Conservation (phyloP, 2,113 vertebrate species). For the Meriones unguiculatus region DNA sequence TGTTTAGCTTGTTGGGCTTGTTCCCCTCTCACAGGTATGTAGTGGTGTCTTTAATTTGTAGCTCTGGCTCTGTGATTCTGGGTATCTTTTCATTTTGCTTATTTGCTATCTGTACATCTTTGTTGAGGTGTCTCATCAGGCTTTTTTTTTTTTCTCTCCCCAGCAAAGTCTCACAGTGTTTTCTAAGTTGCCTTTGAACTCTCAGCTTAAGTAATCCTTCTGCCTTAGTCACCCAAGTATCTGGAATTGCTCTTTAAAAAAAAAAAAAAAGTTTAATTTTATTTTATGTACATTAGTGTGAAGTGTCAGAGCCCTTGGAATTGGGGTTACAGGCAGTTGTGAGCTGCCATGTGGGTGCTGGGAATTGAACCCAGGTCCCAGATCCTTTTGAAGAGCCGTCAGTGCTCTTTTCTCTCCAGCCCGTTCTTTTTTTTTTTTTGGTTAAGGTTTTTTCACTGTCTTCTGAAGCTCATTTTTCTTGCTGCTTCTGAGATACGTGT, state of each 20-base stretch:
- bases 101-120: neutral
- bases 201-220: neutral
- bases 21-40: neutral
- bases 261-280: too few species aligned
- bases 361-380: too few species aligned
- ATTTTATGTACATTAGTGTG: too few species aligned
- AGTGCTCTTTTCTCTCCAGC: too few species aligned
- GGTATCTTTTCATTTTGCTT: neutral
- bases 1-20: neutral
- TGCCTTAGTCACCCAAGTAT: neutral
- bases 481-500: neutral
- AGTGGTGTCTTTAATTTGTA: neutral
- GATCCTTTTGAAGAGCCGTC: too few species aligned
- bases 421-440: neutral
- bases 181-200: neutral
- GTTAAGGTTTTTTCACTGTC: neutral
- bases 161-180: neutral
- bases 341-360: too few species aligned
- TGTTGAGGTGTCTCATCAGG: neutral
- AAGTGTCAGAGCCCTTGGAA: too few species aligned
- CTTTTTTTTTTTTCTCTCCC: neutral
- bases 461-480: constrained; percentile 8
- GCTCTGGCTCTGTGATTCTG: neutral
- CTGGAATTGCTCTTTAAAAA: neutral
- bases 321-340: too few species aligned